Evolutionary conservation across 2,113 vertebrate genomes (phyloP), one percentile per base, ranked within the genome.

Genomic region (Campylorhamphus procurvoides): DNA sequence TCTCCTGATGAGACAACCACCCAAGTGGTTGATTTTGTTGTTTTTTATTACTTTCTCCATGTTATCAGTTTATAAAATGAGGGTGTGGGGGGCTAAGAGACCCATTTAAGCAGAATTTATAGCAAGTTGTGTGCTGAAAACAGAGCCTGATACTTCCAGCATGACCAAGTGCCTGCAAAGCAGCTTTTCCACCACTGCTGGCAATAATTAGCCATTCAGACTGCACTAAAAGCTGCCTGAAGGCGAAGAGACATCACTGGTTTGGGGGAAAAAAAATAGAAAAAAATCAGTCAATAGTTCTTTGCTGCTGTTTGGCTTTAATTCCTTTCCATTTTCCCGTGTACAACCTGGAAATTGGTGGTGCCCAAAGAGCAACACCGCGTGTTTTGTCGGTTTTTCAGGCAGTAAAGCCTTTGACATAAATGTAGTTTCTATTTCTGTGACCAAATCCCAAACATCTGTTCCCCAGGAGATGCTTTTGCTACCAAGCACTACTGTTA

Each of bases 401-500:
- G 83, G 87, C 91, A 90, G 59, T 77, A 72, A 60, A 69, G 47
- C 60, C 74, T 95, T 90, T 55, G 66, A 49, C 37, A 28, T 60
- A 55, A 91, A 49, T n/a, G 63, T 67, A 91, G 78, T 90, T 97
- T 96, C 96, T 98, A 89, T 97, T 98, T 97, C 94, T 94, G 94
- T 87, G 93, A 92, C 96, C 96, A 93, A 96, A 94, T 93, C 58
- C 46, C 25, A 84, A 95, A 97, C 98, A 98, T 98, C 97, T 98
- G 98, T 74, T 97, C 50, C 87, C 46, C 98, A 98, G 98, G 97
- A 98, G 96, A 95, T 49, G 97, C 84, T 89, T 89, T 95, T 95
- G 98, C 98, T 98, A 97, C 98, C 98, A 97, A 97, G 95, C 96
- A 88, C 97, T 98, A 96, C 98, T 98, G 98, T 98, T 98, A 98